These are phyloP conservation scores for Colaptes auratus DNA, from an alignment of 2,113 vertebrate species.

Conservation along the genomic window DNA sequence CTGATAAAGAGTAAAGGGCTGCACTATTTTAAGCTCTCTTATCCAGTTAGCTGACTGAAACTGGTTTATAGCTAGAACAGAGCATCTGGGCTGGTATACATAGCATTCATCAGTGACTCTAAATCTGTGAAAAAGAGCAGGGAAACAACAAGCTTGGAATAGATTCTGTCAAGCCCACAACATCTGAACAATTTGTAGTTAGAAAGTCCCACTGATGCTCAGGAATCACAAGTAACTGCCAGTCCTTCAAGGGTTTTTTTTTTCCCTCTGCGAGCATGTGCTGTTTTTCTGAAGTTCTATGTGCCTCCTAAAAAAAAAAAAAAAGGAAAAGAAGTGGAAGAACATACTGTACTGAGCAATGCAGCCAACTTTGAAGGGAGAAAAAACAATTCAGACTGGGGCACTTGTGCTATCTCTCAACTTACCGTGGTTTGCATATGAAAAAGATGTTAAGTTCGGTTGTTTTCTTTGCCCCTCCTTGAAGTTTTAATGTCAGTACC, in stretches of 20 bases:
- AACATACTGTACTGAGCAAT: conserved; percentile 18
- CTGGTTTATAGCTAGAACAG: conserved; percentile 65
- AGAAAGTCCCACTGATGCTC: conserved; percentile 51
- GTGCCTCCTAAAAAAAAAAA: conserved; percentile 34
- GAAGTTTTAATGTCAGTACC: not conserved
- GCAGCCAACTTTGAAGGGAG: not conserved
- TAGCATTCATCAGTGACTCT: conserved; percentile 52
- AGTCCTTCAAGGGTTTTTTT: conserved; percentile 33
- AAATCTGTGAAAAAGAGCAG: conserved; percentile 61
- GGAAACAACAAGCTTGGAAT: conserved; percentile 65
- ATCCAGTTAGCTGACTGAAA: conserved; percentile 76
- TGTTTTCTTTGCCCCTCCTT: not conserved
- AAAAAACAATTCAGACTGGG: conserved; percentile 1
- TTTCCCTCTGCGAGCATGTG: conserved; percentile 56
- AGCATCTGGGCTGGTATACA: conserved; percentile 58
- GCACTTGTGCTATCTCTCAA: not conserved
- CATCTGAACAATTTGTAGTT: conserved; percentile 69
- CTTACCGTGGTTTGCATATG: not conserved
- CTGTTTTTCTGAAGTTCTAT: conserved; percentile 69
- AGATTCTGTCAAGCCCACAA: conserved; percentile 61
- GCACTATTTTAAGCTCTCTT: conserved; percentile 75
- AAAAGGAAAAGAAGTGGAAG: not conserved
- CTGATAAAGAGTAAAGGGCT: conserved; percentile 71
- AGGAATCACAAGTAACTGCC: conserved; percentile 61
- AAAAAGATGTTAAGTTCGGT: not conserved